Conservation (phyloP, 2,113 vertebrate species). For the Empidonax alnorum region DNA sequence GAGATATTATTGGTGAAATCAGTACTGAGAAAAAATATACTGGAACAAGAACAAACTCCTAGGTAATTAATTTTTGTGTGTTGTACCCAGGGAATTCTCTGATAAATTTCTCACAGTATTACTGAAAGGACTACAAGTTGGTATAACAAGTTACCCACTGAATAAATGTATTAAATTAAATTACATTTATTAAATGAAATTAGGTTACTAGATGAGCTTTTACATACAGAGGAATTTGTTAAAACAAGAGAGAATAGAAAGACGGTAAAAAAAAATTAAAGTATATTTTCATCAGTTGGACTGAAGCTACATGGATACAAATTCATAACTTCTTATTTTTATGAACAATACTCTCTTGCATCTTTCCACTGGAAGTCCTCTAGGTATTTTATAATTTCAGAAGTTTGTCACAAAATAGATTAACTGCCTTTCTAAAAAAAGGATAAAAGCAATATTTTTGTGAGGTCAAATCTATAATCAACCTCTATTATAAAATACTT, state of each 20-base stretch:
- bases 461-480: constrained; percentile 75
- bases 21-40: neutral
- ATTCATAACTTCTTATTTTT: neutral
- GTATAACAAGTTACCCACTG: neutral
- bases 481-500: constrained; percentile 74
- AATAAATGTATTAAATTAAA: neutral
- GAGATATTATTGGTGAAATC: neutral
- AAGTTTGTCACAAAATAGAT: constrained; percentile 65
- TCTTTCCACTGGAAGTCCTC: neutral
- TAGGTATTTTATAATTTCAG: constrained; percentile 35
- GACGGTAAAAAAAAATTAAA: neutral
- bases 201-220: neutral
- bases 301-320: neutral
- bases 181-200: neutral
- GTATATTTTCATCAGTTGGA: neutral
- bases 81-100: neutral
- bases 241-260: neutral
- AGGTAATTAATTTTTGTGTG: neutral
- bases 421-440: constrained; percentile 19
- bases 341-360: neutral
- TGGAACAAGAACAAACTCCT: neutral
- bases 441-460: constrained; percentile 57
- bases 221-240: neutral
- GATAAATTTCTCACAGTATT: neutral
- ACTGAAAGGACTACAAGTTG: neutral